phyloP scores from a whole-genome alignment of 2,888 invertebrate genomes.

The Nomada lathburiana region DNA sequence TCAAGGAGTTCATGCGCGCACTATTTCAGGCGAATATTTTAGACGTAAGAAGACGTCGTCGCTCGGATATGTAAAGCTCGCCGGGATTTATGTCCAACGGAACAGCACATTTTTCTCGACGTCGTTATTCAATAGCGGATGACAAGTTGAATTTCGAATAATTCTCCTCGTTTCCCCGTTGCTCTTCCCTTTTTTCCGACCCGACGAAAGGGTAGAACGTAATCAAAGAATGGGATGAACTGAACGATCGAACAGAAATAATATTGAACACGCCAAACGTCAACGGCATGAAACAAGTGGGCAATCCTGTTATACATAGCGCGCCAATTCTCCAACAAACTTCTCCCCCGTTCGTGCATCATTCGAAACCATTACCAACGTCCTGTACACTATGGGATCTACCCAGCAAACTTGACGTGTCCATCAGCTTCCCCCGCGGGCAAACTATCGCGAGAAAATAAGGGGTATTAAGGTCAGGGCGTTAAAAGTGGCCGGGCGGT shows the following conservation, averaged over 20 bases:
- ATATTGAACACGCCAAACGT: too few species aligned
- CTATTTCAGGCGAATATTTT: conserved; percentile 40
- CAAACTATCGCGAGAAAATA: not conserved
- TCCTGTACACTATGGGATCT: not conserved
- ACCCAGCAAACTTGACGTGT: not conserved
- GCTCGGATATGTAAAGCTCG: not conserved
- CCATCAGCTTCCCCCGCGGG: not conserved
- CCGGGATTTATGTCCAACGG: conserved; percentile 34
- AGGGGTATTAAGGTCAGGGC: conserved; percentile 31
- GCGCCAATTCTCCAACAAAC: too few species aligned
- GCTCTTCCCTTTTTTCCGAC: not conserved
- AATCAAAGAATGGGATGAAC: conserved; percentile 30
- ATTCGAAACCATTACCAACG: too few species aligned
- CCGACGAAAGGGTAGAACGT: not conserved
- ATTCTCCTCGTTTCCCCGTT: not conserved
- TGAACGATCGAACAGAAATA: conserved; percentile 8
- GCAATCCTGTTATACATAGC: too few species aligned
- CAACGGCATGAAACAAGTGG: too few species aligned
- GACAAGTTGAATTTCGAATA: conserved; percentile 34
- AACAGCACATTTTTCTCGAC: conserved; percentile 23
- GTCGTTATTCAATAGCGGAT: conserved; percentile 44
- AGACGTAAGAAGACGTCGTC: conserved; percentile 18
- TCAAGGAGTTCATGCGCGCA: not conserved
- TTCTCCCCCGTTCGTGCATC: too few species aligned
- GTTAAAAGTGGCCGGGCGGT: conserved; percentile 37